Base-by-base conservation (phyloP, 1,140 invertebrate species). In the Ladona fulva region DNA sequence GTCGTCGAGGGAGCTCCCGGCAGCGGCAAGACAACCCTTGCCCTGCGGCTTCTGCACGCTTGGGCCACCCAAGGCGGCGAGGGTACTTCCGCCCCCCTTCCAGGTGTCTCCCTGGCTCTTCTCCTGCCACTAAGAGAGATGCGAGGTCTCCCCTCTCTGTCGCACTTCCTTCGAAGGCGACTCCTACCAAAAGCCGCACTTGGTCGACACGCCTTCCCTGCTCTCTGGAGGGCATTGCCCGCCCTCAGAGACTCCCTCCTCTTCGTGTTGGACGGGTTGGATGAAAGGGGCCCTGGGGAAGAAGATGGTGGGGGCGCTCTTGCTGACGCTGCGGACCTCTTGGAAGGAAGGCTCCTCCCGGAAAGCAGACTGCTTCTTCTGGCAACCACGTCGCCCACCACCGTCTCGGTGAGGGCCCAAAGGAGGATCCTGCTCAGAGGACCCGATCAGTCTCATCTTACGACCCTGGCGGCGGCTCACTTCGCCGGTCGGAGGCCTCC, bases 181-280 rank as follows among this genome's bases (percentile, higher is more conserved):
- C 82, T 89, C 0, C 83, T 88, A 14, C 85, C 83, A 10, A 85
- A 84, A 77, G 80, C 81, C 80, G 80, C 84, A 79, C 77, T 85
- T 79, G 44, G 8, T 78, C 76, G 80, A 78, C 80, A 82, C 84
- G 77, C 83, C 82, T 78, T 82, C 80, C 52, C 80, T 0, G 81
- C 82, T 74, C 80, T 85, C 52, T 83, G 82, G 82, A 82, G 84
- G 73, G 83, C 82, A 78, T 81, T 84, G 24, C 78, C 75, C 10
- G 24, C 76, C 42, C 76, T 77, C 44, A 24, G 88, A 77, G 85
- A 87, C 29, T 84, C 87, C 22, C 83, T 89, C 10, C 82, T 89
- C 8, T 87, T 89, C 79, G 84, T 89, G 24, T 81, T 89, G 42
- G 88, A 89, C 81, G 88, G 88, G 0, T 87, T 88, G 77, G 85